Evolutionary conservation across 2,888 invertebrate genomes (phyloP), one percentile per base, ranked within the genome.

Genomic region (Rhopalosiphum nymphaeae): DNA sequence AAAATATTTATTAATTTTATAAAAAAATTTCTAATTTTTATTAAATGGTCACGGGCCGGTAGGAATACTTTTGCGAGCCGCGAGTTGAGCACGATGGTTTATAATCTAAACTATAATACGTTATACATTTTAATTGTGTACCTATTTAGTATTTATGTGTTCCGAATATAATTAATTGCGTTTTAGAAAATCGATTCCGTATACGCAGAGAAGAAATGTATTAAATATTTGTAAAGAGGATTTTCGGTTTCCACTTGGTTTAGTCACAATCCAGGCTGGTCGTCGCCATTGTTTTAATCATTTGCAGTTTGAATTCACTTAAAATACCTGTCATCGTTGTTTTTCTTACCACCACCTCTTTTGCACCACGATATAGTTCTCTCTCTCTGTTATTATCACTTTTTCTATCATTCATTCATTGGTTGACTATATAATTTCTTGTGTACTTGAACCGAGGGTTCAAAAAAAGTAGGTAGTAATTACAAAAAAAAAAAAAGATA

Each of bases 391-490:
- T 29, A 29, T 53, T 46, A n/a, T 5, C 21, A n/a, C 42, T n/a
- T 46, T 89, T 26, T 42, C n/a, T 25, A 11, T 89, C 49, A 7
- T n/a, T 92, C 42, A 25, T 78, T 78, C 42, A 78, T 46, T 88
- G 56, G 85, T 57, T 29, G 84, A 92, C 42, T 88, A 46, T 44
- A 46, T 13, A 88, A 78, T 88, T 67, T 42, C 67, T 93, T 16
- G 89, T 85, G n/a, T 21, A 53, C 53, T 36, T n/a, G 25, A 78
- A 42, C 89, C 44, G 29, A 89, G 46, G 36, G 84, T 57, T 87
- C 46, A 29, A 46, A 93, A 93, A 93, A 93, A 89, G 84, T 90
- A 61, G 86, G 86, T 94, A 94, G 90, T 94, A 94, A 94, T 94
- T 94, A 94, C 61, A 94, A 94, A 94, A 94, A 93, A 46, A 56